Evolutionary conservation across 2,888 invertebrate genomes (phyloP), one percentile per base, ranked within the genome.

Genomic region (Yponomeuta plumbellus): DNA sequence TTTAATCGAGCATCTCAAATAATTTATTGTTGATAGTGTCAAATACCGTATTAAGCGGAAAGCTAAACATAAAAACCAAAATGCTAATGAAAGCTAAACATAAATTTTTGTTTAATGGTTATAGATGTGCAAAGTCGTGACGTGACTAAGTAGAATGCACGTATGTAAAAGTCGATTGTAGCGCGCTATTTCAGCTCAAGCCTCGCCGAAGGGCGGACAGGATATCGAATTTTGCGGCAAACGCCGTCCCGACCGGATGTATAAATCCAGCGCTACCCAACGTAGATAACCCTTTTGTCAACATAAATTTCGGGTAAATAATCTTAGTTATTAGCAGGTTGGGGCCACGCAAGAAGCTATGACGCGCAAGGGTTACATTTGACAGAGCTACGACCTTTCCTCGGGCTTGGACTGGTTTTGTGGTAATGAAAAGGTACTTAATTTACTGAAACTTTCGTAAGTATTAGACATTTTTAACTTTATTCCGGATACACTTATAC

Each of bases 231-330:
- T 77, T 52, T 66, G 62, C 58, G 59, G 59, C 76, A 69, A 71
- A 68, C 71, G 70, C 75, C 64, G 66, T 64, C 65, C 44, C 61
- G 67, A 20, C 63, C 76, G 80, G 78, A 80, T 75, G 71, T 82
- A 85, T 84, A 85, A 84, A 85, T 85, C 75, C 74, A 74, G 68
- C 71, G 69, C 75, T 72, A 72, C 72, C 79, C 75, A 71, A 74
- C 78, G 76, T 84, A 84, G 83, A 85, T 85, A 81, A 84, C 84
- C 83, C 78, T 66, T 66, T 64, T 65, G 77, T 74, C 74, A 74
- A 78, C 82, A 83, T 85, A 83, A 84, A 84, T 85, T 80, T 74
- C 67, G 76, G 76, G 73, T 82, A 83, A 83, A 84, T 84, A 83
- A 84, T 84, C 81, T 82, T 78, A 79, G 79, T 79, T 83, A 80